Percentiles rank a stretch among this genome's conserved stretches.
phyloP scores from a whole-genome alignment of 2,113 vertebrate genomes.

The Globicephala melas region DNA sequence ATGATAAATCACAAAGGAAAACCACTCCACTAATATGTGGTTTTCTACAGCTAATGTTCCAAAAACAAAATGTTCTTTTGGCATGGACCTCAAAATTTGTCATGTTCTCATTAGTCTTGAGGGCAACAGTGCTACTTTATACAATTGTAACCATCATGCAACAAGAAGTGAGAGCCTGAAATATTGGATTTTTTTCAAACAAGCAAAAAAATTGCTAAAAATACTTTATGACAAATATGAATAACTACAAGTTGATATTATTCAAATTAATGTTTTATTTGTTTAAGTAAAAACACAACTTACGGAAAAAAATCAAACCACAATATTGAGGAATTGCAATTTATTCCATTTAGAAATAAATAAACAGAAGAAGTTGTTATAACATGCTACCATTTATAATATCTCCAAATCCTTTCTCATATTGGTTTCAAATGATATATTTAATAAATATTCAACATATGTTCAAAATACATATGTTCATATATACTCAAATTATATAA shows the following conservation, averaged over 20 bases:
- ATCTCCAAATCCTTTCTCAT: not conserved
- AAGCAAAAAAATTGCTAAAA: not conserved
- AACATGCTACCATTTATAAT: not conserved
- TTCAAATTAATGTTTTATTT: slow-evolving; percentile 33
- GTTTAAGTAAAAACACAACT: not conserved
- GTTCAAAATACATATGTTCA: not conserved
- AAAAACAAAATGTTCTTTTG: slow-evolving; percentile 61
- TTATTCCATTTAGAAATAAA: slow-evolving; percentile 41
- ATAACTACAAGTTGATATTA: slow-evolving; percentile 3
- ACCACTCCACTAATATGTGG: not conserved
- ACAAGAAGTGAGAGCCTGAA: not conserved
- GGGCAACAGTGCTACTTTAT: not conserved
- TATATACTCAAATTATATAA: not conserved
- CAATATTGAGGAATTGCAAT: not conserved
- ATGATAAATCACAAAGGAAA: slow-evolving; percentile 49
- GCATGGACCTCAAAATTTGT: slow-evolving; percentile 9
- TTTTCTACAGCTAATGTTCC: slow-evolving; percentile 41
- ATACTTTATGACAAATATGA: not conserved
- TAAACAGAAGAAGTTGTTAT: not conserved
- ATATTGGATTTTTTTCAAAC: not conserved
- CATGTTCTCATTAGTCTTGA: slow-evolving; percentile 36
- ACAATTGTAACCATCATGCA: not conserved
- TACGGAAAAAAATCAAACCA: not conserved
- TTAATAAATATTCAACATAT: not conserved
- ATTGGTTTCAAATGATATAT: not conserved